Percentiles rank a stretch among this genome's conserved stretches.
Evolutionary conservation across 2,888 invertebrate species (phyloP).

Genomic region (Euphydryas editha): DNA sequence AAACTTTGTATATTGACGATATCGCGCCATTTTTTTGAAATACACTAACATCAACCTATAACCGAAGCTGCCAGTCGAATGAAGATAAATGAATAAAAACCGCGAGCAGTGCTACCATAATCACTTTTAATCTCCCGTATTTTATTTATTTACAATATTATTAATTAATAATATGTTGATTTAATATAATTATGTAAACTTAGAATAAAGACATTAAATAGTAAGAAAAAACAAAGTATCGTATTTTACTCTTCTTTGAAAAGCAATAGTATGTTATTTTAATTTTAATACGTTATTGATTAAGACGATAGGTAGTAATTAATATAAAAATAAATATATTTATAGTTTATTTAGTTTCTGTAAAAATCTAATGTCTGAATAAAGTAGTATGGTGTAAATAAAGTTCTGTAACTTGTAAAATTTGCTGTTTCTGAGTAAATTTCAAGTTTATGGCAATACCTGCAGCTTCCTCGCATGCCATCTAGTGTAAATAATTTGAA

Average conservation of each 20-base stretch:
- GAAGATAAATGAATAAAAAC: constrained; percentile 49
- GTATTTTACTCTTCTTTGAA: too few species aligned
- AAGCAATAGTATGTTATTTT: too few species aligned
- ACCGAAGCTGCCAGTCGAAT: constrained; percentile 68
- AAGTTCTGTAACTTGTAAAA: not conserved
- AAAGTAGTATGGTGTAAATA: not conserved
- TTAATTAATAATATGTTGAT: not conserved
- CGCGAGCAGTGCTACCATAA: constrained; percentile 31
- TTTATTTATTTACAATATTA: not conserved
- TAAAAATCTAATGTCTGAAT: too few species aligned
- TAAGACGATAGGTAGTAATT: too few species aligned
- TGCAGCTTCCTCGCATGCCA: not conserved
- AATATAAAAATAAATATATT: too few species aligned
- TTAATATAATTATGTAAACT: not conserved
- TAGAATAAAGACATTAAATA: too few species aligned
- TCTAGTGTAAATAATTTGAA: not conserved
- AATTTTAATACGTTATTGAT: too few species aligned
- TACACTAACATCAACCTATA: constrained; percentile 43
- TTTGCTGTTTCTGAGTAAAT: not conserved
- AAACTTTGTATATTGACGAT: constrained; percentile 73
- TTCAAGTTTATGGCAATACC: not conserved
- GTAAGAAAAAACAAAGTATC: too few species aligned
- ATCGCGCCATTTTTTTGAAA: constrained; percentile 69
- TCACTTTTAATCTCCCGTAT: not conserved
- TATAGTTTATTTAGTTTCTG: too few species aligned